A percentile compares a stretch with the other conserved stretches of the same genome.
Conservation (phyloP, 2,113 vertebrate species). For the Passer montanus region DNA sequence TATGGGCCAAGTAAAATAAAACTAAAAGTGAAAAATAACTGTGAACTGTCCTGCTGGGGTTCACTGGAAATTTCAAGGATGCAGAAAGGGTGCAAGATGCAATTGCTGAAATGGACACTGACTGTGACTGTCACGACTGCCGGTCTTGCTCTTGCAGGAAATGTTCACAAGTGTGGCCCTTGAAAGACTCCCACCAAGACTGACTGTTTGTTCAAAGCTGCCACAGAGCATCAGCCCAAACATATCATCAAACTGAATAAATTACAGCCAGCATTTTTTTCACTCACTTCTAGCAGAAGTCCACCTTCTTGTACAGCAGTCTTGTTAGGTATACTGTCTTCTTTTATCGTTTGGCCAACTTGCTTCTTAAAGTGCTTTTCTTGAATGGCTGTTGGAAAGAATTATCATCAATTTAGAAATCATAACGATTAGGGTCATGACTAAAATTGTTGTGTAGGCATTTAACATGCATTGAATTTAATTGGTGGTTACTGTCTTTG, state of each 20-base stretch:
- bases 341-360: slow-evolving; percentile 74
- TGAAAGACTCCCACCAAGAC: not conserved
- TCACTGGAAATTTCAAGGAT: not conserved
- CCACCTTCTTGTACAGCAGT: slow-evolving; percentile 80
- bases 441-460: slow-evolving; percentile 7
- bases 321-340: slow-evolving; percentile 51
- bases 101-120: not conserved
- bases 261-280: not conserved
- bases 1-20: not conserved
- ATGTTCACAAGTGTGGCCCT: accelerated
- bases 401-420: slow-evolving; percentile 16
- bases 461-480: slow-evolving; percentile 14
- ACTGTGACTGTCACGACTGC: accelerated
- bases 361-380: slow-evolving; percentile 81
- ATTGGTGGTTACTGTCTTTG: slow-evolving; percentile 1
- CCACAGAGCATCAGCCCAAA: not conserved
- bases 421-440: not conserved
- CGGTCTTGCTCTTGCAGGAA: not conserved
- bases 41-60: not conserved
- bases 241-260: not conserved
- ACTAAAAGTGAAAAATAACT: not conserved
- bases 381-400: slow-evolving; percentile 78
- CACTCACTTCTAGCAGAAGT: slow-evolving; percentile 91
- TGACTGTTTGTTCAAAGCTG: not conserved
- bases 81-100: not conserved